phyloP scores from a whole-genome alignment of 2,113 vertebrate genomes.

The Sinosuthora webbiana region DNA sequence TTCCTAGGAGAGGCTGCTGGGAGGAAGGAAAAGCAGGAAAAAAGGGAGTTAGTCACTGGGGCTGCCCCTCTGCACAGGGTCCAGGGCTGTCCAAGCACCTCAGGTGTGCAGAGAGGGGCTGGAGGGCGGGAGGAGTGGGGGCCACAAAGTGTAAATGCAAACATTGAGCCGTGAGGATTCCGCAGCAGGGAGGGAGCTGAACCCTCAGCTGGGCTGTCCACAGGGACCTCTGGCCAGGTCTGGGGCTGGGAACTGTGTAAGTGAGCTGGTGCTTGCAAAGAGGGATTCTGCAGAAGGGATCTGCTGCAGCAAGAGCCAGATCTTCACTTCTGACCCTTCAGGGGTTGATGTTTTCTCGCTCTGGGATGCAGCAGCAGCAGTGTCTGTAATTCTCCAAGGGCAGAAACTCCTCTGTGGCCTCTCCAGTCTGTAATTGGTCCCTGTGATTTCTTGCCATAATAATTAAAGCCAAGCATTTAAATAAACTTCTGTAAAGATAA shows the following conservation, averaged over 20 bases:
- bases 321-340: not conserved
- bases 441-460: not conserved
- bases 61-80: not conserved
- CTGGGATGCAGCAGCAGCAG: not conserved
- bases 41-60: not conserved
- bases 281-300: not conserved
- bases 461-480: not conserved
- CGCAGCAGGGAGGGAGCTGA: not conserved
- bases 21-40: not conserved
- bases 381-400: not conserved
- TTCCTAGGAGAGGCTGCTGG: not conserved
- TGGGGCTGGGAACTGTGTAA: fast-evolving
- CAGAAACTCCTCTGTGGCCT: not conserved
- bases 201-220: not conserved
- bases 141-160: not conserved
- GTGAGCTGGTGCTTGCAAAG: not conserved
- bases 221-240: not conserved
- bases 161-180: fast-evolving
- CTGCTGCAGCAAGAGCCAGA: not conserved
- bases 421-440: not conserved
- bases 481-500: not conserved
- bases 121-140: fast-evolving
- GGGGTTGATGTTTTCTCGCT: not conserved
- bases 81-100: not conserved
- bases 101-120: fast-evolving